These are phyloP conservation scores for Orchesella cincta DNA, from an alignment of 1,140 invertebrate species.

Conservation along the genomic window DNA sequence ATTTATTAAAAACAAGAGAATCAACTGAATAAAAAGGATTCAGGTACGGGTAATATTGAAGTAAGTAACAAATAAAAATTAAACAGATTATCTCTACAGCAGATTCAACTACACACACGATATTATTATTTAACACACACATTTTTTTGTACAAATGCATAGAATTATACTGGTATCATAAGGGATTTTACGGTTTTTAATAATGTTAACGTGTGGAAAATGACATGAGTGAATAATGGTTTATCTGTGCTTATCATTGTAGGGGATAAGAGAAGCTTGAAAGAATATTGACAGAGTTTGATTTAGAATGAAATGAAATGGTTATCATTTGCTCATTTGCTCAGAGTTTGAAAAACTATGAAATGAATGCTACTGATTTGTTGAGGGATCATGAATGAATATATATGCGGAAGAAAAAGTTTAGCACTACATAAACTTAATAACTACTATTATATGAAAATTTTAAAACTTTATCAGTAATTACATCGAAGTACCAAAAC, in stretches of 20 bases:
- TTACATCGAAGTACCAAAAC: neutral
- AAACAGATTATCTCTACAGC: neutral
- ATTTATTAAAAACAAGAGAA: neutral
- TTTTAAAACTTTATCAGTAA: neutral
- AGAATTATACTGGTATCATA: neutral
- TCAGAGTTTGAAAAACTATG: too few relatives aligned
- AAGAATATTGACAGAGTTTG: neutral
- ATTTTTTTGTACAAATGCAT: conserved; percentile 1
- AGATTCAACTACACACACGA: neutral
- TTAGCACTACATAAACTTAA: too few relatives aligned
- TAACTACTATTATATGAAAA: too few relatives aligned
- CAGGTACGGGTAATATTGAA: neutral
- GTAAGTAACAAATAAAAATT: neutral
- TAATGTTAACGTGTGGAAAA: neutral
- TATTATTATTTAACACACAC: neutral
- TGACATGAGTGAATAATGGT: neutral
- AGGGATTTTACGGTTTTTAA: neutral
- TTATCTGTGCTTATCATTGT: neutral
- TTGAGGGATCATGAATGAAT: too few relatives aligned
- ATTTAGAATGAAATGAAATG: neutral
- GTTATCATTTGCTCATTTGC: neutral
- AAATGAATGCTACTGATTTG: neutral
- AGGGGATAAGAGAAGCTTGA: neutral
- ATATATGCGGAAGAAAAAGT: too few relatives aligned
- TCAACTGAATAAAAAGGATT: neutral